Conservation (phyloP, 2,113 vertebrate species). For the Forbesichthys agassizii region DNA sequence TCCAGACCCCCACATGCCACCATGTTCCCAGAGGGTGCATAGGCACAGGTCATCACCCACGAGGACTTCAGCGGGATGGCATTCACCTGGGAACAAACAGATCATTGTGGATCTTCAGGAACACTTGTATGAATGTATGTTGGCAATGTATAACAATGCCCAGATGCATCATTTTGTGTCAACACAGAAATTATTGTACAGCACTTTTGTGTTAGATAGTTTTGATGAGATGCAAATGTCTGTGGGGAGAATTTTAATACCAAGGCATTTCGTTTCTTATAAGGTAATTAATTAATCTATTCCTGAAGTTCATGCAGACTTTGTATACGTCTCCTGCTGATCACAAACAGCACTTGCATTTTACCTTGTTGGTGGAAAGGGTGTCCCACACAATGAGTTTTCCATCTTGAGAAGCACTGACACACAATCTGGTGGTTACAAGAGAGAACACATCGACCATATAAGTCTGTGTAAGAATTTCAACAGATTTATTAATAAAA, state of each 20-base stretch:
- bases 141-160: background rate
- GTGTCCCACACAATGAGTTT: slow-evolving; percentile 98
- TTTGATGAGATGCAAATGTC: background rate
- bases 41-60: slow-evolving; percentile 99
- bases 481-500: background rate
- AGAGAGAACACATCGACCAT: background rate
- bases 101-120: background rate
- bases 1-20: slow-evolving; percentile 97
- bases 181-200: background rate
- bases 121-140: background rate
- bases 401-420: slow-evolving; percentile 97
- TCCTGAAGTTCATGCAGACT: background rate
- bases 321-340: background rate
- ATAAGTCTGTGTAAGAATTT: background rate
- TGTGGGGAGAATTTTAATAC: too few relatives aligned
- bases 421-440: slow-evolving; percentile 83
- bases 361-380: slow-evolving; percentile 94
- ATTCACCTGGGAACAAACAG: slow-evolving; percentile 79
- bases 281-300: too few relatives aligned
- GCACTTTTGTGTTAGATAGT: background rate
- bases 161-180: background rate
- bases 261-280: too few relatives aligned
- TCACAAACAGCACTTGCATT: background rate
- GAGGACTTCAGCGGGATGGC: slow-evolving; percentile 97
- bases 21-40: slow-evolving; percentile 94